Percentiles rank a stretch among this genome's conserved stretches.
Conservation (phyloP, 2,888 invertebrate species). For the Caenorhabditis wallacei region DNA sequence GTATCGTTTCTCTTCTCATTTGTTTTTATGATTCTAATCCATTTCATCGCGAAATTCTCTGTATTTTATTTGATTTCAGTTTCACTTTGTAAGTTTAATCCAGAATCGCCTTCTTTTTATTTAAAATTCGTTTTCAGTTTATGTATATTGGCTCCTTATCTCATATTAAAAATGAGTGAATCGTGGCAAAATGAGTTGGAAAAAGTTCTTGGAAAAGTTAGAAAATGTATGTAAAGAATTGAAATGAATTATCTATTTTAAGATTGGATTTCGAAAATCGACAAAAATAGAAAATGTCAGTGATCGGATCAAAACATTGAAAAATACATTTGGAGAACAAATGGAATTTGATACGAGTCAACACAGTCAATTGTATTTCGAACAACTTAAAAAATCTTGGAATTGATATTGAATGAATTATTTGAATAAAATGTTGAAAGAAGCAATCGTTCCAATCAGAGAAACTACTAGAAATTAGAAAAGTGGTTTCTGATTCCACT, state of each 20-base stretch:
- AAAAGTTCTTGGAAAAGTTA: slow-evolving; percentile 22
- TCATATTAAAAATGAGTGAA: slow-evolving; percentile 41
- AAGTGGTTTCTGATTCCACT: no score
- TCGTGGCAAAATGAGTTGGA: slow-evolving; percentile 48
- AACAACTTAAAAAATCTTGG: slow-evolving; percentile 38
- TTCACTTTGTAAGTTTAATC: slow-evolving; percentile 16
- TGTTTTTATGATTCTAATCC: not conserved
- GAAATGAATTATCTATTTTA: not conserved
- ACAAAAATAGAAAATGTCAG: not conserved
- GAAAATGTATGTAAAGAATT: no score
- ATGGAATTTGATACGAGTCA: slow-evolving; percentile 43
- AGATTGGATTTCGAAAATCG: not conserved
- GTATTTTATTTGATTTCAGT: slow-evolving; percentile 17
- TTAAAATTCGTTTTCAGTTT: slow-evolving; percentile 13
- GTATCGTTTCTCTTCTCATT: not conserved
- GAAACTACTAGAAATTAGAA: no score
- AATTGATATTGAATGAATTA: slow-evolving; percentile 6
- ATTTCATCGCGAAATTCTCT: slow-evolving; percentile 10
- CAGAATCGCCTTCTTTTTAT: not conserved
- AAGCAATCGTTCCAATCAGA: no score
- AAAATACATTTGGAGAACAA: slow-evolving; percentile 45
- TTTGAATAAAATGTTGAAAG: no score
- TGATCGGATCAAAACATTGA: slow-evolving; percentile 17
- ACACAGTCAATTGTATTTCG: slow-evolving; percentile 40
- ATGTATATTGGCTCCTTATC: slow-evolving; percentile 35